Evolutionary conservation across 2,888 invertebrate species (phyloP).

Genomic region (Oeneis ivallda): DNA sequence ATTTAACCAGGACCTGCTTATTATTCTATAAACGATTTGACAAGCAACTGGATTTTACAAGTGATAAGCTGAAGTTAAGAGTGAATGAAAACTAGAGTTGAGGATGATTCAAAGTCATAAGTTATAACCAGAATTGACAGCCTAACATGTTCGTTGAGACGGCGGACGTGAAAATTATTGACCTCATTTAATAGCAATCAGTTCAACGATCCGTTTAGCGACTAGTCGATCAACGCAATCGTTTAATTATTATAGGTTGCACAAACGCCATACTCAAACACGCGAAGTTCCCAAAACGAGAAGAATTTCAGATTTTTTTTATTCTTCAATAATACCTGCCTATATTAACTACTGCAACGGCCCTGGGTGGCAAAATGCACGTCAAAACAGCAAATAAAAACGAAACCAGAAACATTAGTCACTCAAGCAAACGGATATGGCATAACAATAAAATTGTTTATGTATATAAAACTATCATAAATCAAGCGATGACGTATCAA

Average conservation of each 20-base stretch:
- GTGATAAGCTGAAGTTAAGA: neutral
- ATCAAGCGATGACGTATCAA: conserved; percentile 46
- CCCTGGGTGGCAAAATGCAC: neutral
- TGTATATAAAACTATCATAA: conserved; percentile 43
- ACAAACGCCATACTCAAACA: neutral
- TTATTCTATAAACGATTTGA: neutral
- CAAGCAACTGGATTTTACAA: neutral
- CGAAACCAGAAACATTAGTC: conserved; percentile 26
- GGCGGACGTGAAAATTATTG: conserved; percentile 3
- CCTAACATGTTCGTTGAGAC: neutral
- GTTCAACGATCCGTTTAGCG: conserved; percentile 6
- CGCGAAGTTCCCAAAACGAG: neutral
- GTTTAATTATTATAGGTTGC: conserved; percentile 7
- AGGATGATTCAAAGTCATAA: neutral
- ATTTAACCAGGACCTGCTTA: neutral
- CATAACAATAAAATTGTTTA: conserved; percentile 20
- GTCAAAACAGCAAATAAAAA: neutral
- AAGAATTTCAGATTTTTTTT: neutral
- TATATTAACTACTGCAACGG: neutral
- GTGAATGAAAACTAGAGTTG: neutral
- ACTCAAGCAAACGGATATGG: conserved; percentile 3
- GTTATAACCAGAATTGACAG: neutral
- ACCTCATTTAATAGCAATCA: conserved; percentile 8
- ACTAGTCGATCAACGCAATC: conserved; percentile 10
- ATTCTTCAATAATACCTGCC: neutral